Conservation (phyloP, 2,113 vertebrate species). For the cat (Felis catus) region F.catus_Fca126_mat1.0 CM031424.1:19437001-19437500, state of each 20-base stretch:
- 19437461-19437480: background rate
- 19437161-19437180: background rate
- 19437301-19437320: background rate
- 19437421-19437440: background rate
- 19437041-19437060: background rate
- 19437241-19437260: background rate
- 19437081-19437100: background rate
- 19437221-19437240: background rate
- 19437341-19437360: background rate
- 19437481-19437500: background rate
- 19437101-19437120: background rate
- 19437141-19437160: background rate
- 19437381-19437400: background rate
- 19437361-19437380: background rate
- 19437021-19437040: background rate
- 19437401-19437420: background rate
- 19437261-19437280: background rate
- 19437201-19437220: background rate
- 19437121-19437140: background rate
- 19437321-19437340: background rate
- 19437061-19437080: background rate
- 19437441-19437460: background rate
- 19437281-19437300: background rate
- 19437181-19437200: background rate
- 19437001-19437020: background rate